Base-by-base conservation (phyloP, 1,140 invertebrate genomes). In the Gryon sp. region DNA sequence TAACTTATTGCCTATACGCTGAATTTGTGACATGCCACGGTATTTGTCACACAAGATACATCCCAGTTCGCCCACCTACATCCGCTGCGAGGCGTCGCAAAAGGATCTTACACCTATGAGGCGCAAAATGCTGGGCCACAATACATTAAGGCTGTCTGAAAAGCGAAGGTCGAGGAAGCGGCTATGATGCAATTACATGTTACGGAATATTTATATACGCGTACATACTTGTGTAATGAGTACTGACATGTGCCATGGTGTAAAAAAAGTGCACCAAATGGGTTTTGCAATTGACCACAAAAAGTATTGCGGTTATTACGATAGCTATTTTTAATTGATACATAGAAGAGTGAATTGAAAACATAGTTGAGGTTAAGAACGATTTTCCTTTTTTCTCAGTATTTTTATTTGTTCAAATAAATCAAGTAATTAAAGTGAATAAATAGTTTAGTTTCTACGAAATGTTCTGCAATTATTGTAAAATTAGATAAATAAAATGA, bases 21-120 rank as follows among this genome's bases (percentile, higher is more conserved):
- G 24, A 30, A 62, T 55, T 62, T 20, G 46, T 62, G 55, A 62
- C 38, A 38, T 14, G 38, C 15, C n/a, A 22, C 46, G 45, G 46
- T 12, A 53, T 62, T 72, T 55, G 38, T 62, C 55, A 52, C 57
- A 52, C 19, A 34, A 28, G 41, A 76, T 53, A 72, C 69, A 80
- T 82, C 80, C 80, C 78, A 76, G 77, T 78, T 78, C 83, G 84
- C 82, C 84, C 81, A 84, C 84, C 77, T 77, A 80, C 80, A 85
- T 85, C 83, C 82, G 83, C 72, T 66, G 69, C 20, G 32, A 43
- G 46, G 7, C 41, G 50, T 28, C 32, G 12, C 41, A n/a, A 38
- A 38, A 34, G 16, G 53, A 28, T 59, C 15, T 52, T 69, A 50
- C 63, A 68, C 63, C 50, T 57, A 30, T 46, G 32, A 36, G 40